Evolutionary conservation across 2,797 vertebrate species (phyloP), one percentile per base, ranked within the genome.

Genomic region (Morelia viridis): DNA sequence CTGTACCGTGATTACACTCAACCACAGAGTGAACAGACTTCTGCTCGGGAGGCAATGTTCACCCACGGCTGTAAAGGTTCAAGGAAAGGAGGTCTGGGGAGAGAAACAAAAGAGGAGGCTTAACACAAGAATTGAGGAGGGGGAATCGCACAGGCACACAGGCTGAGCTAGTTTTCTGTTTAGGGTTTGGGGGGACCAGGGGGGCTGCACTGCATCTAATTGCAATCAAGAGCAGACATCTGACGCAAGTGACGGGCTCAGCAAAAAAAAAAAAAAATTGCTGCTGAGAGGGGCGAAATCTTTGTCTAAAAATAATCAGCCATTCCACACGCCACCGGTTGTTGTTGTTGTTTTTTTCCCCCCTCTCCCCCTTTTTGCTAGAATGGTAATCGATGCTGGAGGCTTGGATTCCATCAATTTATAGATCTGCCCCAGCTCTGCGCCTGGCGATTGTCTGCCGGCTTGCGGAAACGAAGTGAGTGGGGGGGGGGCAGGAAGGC

Each of bases 281-380:
- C 98, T 99, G 99, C 99, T 99, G 99, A 99, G 99, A 99, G 98
- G 98, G 68, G 99, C 99, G 99, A 98, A 99, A 99, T 99, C 99
- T 99, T 99, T 99, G 98, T 99, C 99, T 99, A 99, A 99, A 99
- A 99, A 99, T 99, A 99, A 99, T 99, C 99, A 99, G 99, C 98
- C 98, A 98, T 99, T 99, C 98, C 98, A 98, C 97, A 98, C 98
- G 98, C 98, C 98, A 98, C 98, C 99, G 98, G 58, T 35, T 71
- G 71, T 46, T 80, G 71, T 80, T 80, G 71, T 80, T 80, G 71
- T 8, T 24, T 53, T 22, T 99, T 53, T 41, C 2, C 11, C 58
- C 3, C n/a, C 87, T 57, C 89, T 5, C n/a, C 41, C 35, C 12
- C 28, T 71, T 85, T 99, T 99, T 99, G 99, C 99, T 99, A 98